A percentile compares a stretch with the other conserved stretches of the same genome.
Evolutionary conservation across 1,140 invertebrate species (phyloP).

Genomic region (Anastatus disparis): DNA sequence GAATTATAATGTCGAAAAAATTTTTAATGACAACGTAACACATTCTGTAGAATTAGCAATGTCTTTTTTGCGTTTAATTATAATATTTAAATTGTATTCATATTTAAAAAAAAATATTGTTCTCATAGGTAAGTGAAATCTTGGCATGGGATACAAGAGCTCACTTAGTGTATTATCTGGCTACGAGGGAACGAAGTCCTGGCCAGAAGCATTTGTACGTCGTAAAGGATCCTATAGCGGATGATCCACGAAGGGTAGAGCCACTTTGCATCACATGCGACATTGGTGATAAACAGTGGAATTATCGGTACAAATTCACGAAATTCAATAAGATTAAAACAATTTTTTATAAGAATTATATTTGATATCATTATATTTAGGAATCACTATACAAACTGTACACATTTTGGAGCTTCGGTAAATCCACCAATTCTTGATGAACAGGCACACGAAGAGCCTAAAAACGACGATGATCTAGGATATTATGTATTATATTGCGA

Average conservation of each 20-base stretch:
- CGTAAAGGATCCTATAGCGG: conserved; percentile 74
- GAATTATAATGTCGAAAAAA: too few relatives aligned
- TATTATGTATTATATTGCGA: conserved; percentile 84
- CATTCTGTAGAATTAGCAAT: too few relatives aligned
- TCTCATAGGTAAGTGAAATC: conserved; percentile 74
- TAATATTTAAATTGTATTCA: too few relatives aligned
- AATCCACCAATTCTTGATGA: conserved; percentile 62
- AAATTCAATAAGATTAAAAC: too few relatives aligned
- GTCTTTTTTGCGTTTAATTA: too few relatives aligned
- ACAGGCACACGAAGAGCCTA: neutral
- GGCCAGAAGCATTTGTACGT: conserved; percentile 89
- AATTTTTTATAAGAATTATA: neutral
- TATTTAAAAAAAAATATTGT: too few relatives aligned
- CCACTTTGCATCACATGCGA: conserved; percentile 86
- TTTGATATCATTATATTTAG: conserved; percentile 40
- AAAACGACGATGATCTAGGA: conserved; percentile 67
- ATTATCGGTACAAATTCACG: conserved; percentile 13
- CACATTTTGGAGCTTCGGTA: conserved; percentile 80
- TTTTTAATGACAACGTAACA: too few relatives aligned
- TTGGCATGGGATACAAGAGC: conserved; percentile 86
- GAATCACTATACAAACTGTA: conserved; percentile 81
- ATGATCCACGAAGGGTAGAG: conserved; percentile 76
- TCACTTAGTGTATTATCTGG: conserved; percentile 86
- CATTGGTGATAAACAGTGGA: conserved; percentile 66
- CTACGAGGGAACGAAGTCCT: conserved; percentile 80